Evolutionary conservation across 1,140 invertebrate species (phyloP).

Genomic region (Rhagoletis zephyria): DNA sequence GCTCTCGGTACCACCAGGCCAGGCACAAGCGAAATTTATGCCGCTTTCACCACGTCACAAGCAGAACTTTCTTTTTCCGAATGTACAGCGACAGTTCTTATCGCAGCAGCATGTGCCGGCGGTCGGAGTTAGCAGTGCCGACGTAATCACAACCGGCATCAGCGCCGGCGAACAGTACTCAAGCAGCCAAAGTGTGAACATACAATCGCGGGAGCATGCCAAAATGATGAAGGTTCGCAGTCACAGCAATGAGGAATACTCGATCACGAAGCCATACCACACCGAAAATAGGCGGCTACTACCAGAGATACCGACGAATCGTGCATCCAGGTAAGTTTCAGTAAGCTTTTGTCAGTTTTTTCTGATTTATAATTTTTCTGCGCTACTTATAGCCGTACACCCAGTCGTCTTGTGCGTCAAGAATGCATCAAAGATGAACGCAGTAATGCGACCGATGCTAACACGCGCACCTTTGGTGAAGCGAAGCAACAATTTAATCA

Average conservation of each 20-base stretch:
- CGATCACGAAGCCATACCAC: constrained; percentile 63
- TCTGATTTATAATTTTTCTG: neutral
- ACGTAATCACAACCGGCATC: constrained; percentile 58
- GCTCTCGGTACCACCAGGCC: constrained; percentile 65
- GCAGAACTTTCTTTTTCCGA: constrained; percentile 72
- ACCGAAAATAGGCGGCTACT: constrained; percentile 66
- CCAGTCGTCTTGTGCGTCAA: constrained; percentile 70
- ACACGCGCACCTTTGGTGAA: constrained; percentile 67
- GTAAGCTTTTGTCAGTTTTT: neutral
- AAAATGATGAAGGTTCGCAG: constrained; percentile 74
- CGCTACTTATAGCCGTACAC: constrained; percentile 61
- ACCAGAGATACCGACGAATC: constrained; percentile 69
- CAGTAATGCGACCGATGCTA: constrained; percentile 35
- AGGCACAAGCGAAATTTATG: constrained; percentile 66
- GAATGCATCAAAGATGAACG: constrained; percentile 70
- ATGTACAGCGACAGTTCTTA: constrained; percentile 67
- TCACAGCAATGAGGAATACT: constrained; percentile 73
- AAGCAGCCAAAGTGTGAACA: constrained; percentile 72
- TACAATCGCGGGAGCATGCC: constrained; percentile 68
- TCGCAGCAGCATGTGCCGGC: constrained; percentile 72
- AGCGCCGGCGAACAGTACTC: constrained; percentile 70
- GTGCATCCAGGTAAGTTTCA: constrained; percentile 55
- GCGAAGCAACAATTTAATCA: constrained; percentile 72
- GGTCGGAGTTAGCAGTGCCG: constrained; percentile 58
- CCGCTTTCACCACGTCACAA: constrained; percentile 71